Evolutionary conservation across 2,797 vertebrate species (phyloP).

Genomic region (Eurystomus glaucurus): DNA sequence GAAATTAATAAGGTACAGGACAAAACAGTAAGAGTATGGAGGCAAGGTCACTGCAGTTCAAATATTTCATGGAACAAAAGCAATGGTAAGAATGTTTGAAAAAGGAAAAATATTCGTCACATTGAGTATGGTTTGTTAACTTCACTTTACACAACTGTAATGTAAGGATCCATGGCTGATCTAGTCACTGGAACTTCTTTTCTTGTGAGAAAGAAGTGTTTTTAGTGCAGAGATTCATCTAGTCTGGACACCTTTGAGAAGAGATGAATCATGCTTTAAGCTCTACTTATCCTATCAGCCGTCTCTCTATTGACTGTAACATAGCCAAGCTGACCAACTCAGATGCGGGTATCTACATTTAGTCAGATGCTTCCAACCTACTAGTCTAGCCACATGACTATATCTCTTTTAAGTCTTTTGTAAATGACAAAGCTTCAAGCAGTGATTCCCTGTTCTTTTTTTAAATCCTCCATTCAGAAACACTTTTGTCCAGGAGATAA

Average conservation of each 20-base stretch:
- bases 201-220: background rate
- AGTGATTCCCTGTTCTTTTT: background rate
- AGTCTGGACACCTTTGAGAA: background rate
- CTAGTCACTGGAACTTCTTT: background rate
- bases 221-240: background rate
- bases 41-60: slow-evolving; percentile 48
- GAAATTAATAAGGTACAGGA: slow-evolving; percentile 40
- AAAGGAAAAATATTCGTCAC: slow-evolving; percentile 4
- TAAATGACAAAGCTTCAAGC: background rate
- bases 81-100: background rate
- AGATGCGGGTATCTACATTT: background rate
- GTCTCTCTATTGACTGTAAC: background rate
- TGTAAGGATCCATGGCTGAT: background rate
- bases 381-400: background rate
- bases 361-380: background rate
- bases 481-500: background rate
- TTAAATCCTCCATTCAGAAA: background rate
- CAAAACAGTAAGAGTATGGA: slow-evolving; percentile 3
- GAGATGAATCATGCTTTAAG: background rate
- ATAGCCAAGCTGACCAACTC: background rate
- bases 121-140: background rate
- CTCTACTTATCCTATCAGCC: background rate
- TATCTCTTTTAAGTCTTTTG: background rate
- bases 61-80: slow-evolving; percentile 22
- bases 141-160: slow-evolving; percentile 35